These are phyloP conservation scores for Carabus problematicus DNA, from an alignment of 2,888 invertebrate genomes.

Conservation along the genomic window DNA sequence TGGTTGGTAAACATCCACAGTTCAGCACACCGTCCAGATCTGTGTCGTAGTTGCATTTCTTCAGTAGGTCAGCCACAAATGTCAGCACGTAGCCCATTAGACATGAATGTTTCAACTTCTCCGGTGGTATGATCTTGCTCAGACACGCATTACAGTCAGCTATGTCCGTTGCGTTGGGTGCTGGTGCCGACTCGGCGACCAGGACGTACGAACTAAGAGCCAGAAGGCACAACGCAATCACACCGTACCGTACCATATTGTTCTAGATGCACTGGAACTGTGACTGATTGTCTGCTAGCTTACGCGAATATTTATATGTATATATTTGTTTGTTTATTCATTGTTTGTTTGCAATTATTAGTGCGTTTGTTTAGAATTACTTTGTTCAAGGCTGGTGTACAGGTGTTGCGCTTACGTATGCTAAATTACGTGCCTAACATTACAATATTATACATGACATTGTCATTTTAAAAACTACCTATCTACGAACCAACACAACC, in stretches of 20 bases:
- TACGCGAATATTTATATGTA: slow-evolving; percentile 11
- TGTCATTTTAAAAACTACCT: too few species aligned
- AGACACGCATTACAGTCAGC: slow-evolving; percentile 10
- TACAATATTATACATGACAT: too few species aligned
- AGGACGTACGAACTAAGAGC: not conserved
- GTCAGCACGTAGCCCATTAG: slow-evolving; percentile 32
- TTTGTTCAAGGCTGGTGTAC: too few species aligned
- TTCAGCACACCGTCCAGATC: slow-evolving; percentile 26
- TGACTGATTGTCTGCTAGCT: not conserved
- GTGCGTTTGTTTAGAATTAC: not conserved
- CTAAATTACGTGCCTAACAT: too few species aligned
- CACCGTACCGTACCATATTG: not conserved
- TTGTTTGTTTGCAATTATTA: slow-evolving; percentile 20
- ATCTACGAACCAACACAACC: too few species aligned
- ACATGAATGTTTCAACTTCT: slow-evolving; percentile 64
- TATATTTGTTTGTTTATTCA: slow-evolving; percentile 23
- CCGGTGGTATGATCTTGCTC: slow-evolving; percentile 63
- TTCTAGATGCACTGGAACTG: too few species aligned
- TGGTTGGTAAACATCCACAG: slow-evolving; percentile 47
- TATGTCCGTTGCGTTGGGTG: not conserved
- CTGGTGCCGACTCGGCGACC: slow-evolving; percentile 3
- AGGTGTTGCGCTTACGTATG: too few species aligned
- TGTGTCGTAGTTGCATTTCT: slow-evolving; percentile 26
- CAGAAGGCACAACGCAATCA: slow-evolving; percentile 15
- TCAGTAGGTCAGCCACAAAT: slow-evolving; percentile 20